phyloP scores from a whole-genome alignment of 2,113 vertebrate genomes.

The Fukomys damarensis region DNA sequence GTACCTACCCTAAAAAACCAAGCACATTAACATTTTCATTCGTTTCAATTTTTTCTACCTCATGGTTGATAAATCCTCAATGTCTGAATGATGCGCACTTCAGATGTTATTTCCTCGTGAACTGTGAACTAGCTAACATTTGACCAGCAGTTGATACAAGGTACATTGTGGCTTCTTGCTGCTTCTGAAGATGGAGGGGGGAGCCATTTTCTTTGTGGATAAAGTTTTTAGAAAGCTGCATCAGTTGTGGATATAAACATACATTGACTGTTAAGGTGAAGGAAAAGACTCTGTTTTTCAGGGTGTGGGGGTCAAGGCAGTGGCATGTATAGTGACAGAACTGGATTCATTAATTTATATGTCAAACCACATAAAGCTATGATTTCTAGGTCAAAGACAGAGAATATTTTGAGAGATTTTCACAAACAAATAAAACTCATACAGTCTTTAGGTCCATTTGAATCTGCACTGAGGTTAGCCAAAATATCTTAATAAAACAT shows the following conservation, averaged over 20 bases:
- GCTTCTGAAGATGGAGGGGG: background rate
- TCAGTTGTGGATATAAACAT: background rate
- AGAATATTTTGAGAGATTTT: background rate
- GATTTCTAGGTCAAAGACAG: background rate
- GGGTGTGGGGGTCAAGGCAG: background rate
- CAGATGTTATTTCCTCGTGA: background rate
- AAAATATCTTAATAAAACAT: conserved; percentile 19
- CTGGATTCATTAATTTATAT: background rate
- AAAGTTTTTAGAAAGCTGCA: background rate
- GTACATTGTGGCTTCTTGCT: background rate
- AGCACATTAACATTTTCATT: background rate
- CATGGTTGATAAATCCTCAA: background rate
- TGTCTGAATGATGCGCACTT: background rate
- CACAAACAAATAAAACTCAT: background rate
- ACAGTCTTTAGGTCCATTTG: background rate
- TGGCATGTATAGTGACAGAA: background rate
- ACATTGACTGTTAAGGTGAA: background rate
- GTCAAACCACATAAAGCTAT: background rate
- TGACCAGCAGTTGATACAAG: background rate
- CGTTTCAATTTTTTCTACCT: background rate
- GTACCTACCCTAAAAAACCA: background rate
- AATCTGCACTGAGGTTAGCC: background rate
- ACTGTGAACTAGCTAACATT: background rate
- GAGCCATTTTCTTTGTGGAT: background rate
- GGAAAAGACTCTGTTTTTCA: background rate